Evolutionary conservation across 1,140 invertebrate species (phyloP).

Genomic region (Euwallacea similis): DNA sequence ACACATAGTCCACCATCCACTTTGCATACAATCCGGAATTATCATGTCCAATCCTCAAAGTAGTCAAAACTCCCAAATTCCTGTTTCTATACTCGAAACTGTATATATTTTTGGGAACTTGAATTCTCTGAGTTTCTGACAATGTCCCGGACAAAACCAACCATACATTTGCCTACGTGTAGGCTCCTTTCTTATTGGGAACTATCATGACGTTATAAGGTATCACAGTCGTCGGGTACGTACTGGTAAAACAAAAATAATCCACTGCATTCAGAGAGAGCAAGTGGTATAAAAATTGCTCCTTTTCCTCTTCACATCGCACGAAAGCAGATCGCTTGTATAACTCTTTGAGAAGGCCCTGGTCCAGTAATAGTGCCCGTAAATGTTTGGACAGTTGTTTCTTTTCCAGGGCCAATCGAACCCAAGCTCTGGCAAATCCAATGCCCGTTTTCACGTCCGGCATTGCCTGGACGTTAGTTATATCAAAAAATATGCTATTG

Average conservation of each 20-base stretch:
- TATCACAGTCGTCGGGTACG: slow-evolving; percentile 90
- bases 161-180: slow-evolving; percentile 92
- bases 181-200: slow-evolving; percentile 80
- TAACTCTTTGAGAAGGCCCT: slow-evolving; percentile 80
- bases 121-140: slow-evolving; percentile 84
- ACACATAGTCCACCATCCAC: slow-evolving; percentile 94
- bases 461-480: slow-evolving; percentile 95
- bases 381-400: slow-evolving; percentile 94
- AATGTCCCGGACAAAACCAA: slow-evolving; percentile 88
- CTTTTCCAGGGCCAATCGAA: slow-evolving; percentile 95
- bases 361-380: slow-evolving; percentile 83
- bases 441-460: slow-evolving; percentile 97
- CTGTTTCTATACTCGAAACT: slow-evolving; percentile 95
- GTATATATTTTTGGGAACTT: slow-evolving; percentile 80
- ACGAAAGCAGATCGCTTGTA: slow-evolving; percentile 97
- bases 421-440: slow-evolving; percentile 95
- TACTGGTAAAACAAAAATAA: slow-evolving; percentile 98
- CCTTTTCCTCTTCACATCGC: slow-evolving; percentile 95
- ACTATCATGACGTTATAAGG: slow-evolving; percentile 92
- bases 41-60: slow-evolving; percentile 93
- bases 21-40: slow-evolving; percentile 89
- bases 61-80: slow-evolving; percentile 94
- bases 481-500: slow-evolving; percentile 85
- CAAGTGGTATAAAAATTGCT: slow-evolving; percentile 97
- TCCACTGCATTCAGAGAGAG: slow-evolving; percentile 97